These are phyloP conservation scores for Xiphophorus couchianus DNA, from an alignment of 2,113 vertebrate species.

Conservation along the genomic window DNA sequence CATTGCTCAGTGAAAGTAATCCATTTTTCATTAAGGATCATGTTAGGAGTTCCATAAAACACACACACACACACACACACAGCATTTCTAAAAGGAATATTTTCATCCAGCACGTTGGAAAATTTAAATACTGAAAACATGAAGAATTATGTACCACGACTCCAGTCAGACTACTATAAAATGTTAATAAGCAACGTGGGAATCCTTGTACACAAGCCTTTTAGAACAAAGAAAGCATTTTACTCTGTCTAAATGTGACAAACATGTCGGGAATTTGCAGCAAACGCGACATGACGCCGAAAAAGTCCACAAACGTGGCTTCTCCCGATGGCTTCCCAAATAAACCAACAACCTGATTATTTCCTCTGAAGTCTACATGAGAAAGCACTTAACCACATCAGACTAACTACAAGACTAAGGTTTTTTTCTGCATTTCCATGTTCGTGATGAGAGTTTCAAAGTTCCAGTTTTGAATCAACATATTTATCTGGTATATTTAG, in stretches of 20 bases:
- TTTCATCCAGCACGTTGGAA: not conserved
- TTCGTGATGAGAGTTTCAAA: not conserved
- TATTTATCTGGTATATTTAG: not conserved
- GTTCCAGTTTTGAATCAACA: not conserved
- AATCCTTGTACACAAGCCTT: not conserved
- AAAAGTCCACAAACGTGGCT: not conserved
- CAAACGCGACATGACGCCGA: not conserved
- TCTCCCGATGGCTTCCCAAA: not conserved
- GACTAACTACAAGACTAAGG: not conserved
- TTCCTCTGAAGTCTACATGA: not conserved
- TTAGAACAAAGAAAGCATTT: not conserved
- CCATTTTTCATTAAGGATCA: not conserved
- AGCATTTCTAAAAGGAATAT: not conserved
- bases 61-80: not conserved
- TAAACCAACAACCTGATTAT: not conserved
- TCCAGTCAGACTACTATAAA: not conserved
- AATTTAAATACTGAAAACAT: conserved; percentile 10
- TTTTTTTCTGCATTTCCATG: not conserved
- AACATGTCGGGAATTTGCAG: not conserved
- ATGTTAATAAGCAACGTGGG: not conserved
- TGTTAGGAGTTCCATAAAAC: not conserved
- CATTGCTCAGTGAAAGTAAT: not conserved
- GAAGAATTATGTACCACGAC: not conserved
- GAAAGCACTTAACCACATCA: not conserved
- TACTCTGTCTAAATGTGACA: not conserved